Percentiles rank a stretch among this genome's conserved stretches.
Conservation (phyloP, 2,888 invertebrate genomes). For the Pandemis cinnamomeana region DNA sequence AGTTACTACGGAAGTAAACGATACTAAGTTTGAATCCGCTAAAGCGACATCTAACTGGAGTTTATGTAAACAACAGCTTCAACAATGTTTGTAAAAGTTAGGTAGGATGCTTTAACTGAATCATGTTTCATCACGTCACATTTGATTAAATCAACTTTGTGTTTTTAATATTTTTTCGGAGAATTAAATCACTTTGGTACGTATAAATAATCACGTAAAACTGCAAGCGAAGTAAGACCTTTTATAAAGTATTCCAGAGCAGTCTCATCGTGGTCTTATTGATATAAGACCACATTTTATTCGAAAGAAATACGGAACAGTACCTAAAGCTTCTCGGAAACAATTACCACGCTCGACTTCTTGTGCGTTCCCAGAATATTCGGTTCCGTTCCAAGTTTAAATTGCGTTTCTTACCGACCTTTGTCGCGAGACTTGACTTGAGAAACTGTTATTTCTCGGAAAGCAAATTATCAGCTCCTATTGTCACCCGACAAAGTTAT, state of each 20-base stretch:
- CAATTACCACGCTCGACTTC: constrained; percentile 6
- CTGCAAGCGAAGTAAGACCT: background rate
- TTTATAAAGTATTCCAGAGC: background rate
- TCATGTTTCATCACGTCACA: too few relatives aligned
- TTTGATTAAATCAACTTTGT: too few relatives aligned
- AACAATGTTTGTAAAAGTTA: too few relatives aligned
- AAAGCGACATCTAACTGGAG: too few relatives aligned
- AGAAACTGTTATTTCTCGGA: constrained; percentile 5
- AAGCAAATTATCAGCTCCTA: constrained; percentile 12
- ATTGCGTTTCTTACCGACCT: constrained; percentile 12
- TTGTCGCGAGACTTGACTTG: background rate
- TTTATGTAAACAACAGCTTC: too few relatives aligned
- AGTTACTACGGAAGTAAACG: too few relatives aligned
- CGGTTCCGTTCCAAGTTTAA: constrained; percentile 3
- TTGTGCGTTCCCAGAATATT: constrained; percentile 3
- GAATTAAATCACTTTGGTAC: too few relatives aligned
- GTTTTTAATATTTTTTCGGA: too few relatives aligned
- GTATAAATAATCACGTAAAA: too few relatives aligned
- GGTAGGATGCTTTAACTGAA: too few relatives aligned
- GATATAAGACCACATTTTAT: background rate
- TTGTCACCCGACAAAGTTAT: constrained; percentile 2
- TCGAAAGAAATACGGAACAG: background rate
- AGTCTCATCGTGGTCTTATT: too few relatives aligned
- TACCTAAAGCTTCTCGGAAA: background rate
- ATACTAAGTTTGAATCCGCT: too few relatives aligned